Base-by-base conservation (phyloP, 1,140 invertebrate genomes). In the Gonioctena quinquepunctata region DNA sequence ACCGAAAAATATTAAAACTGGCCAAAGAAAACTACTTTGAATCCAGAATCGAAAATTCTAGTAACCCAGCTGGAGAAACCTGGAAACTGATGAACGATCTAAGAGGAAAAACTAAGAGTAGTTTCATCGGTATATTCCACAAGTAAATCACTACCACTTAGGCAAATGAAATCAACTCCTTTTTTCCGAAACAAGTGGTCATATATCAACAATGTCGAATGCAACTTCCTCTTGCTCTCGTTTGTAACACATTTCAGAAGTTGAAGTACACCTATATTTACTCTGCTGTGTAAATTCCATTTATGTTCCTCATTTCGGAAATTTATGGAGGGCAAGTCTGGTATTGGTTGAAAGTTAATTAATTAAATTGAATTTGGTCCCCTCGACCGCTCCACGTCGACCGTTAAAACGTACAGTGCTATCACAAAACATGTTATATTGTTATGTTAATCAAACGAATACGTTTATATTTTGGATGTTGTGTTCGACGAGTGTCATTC, bases 331-430 rank as follows among this genome's bases (percentile, higher is more conserved):
- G 62, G 68, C 11, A 52, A 13, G 54, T 25, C 19, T 60, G 67
- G 66, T 66, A 71, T 71, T 54, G 70, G 66, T 65, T 49, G 61
- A 65, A 69, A 72, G 69, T 72, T 72, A 72, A 72, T 72, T 72
- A 72, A 72, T 72, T 69, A 65, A 69, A 65, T 72, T 72, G 61
- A 72, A 72, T 63, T 63, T 63, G 62, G 68, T 19, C 33, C 56
- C 69, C 33, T 42, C 11, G 11, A 21, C 25, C 25, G 21, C 60
- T 48, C 33, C 33, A 13, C 19, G 54, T 56, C 61, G 23, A 33
- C 25, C n/a, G 49, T 48, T 28, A 64, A 50, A 59, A 57, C 16
- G 68, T 42, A 13, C 16, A 13, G 13, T 2, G 33, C 33, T 42
- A 42, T 42, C 33, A 42, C 27, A 69, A 54, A 69, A 69, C 59